Evolutionary conservation across 2,888 invertebrate genomes (phyloP), one percentile per base, ranked within the genome.

Genomic region (Cyclophora albipunctata): DNA sequence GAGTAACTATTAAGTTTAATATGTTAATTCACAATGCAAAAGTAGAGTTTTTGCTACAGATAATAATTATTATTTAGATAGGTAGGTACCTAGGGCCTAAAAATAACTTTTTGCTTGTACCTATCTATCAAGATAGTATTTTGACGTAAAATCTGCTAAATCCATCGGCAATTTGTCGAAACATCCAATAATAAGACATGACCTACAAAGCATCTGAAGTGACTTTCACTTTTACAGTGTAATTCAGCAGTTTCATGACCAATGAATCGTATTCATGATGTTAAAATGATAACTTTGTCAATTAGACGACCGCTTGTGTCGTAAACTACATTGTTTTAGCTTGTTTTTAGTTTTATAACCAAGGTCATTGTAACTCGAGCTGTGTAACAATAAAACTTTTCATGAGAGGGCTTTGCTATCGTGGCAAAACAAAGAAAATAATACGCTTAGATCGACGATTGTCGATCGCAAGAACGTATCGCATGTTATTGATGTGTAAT

Each of bases 351-450:
- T 72, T 75, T 72, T 71, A 64, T 59, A 64, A 62, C 69, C 81
- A 84, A 82, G 79, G 81, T 65, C 73, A 74, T 59, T 63, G 65
- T 69, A 74, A 72, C 68, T 69, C 62, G 61, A 71, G 60, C 61
- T 64, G 61, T 58, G 62, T 20, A 71, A 75, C 73, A 80, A 78
- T 76, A 77, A 78, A 81, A 80, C 70, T 81, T 79, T 71, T 62
- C 63, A 67, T 66, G 58, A 58, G 62, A 62, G 64, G 63, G 63
- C 60, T 66, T 71, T 66, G 69, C 60, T 58, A 69, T 67, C 62
- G 60, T 56, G 60, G 54, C 52, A 46, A 63, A 75, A 81, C 79
- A 83, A 81, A 75, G 78, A 57, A 51, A 57, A 51, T 53, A 47
- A 45, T 43, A 53, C 43, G 43, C 43, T 43, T 5, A 5, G 45